Percentiles rank a stretch among this genome's conserved stretches.
phyloP scores from a whole-genome alignment of 2,888 invertebrate genomes.

The Linyphia triangularis region DNA sequence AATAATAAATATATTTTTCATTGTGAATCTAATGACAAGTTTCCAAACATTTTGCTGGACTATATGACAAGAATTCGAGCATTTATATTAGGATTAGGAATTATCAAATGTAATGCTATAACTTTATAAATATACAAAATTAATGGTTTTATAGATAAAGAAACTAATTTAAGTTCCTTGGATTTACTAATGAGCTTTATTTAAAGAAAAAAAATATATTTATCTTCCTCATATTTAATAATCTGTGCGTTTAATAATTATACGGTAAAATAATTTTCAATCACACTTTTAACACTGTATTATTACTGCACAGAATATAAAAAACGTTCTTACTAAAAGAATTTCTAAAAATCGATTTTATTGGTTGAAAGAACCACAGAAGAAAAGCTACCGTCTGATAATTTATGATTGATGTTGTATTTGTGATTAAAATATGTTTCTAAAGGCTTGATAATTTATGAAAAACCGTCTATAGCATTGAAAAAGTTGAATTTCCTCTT shows the following conservation, averaged over 20 bases:
- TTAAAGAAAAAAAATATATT: background rate
- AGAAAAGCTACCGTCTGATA: constrained; percentile 4
- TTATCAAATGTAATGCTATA: too few species aligned
- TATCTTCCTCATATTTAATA: background rate
- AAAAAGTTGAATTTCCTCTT: too few species aligned
- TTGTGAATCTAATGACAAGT: too few species aligned
- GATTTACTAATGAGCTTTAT: background rate
- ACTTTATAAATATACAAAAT: too few species aligned
- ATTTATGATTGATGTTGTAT: constrained; percentile 33
- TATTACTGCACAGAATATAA: constrained; percentile 7
- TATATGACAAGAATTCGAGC: too few species aligned
- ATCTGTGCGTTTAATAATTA: background rate
- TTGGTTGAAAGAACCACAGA: constrained; percentile 51
- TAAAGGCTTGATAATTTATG: background rate
- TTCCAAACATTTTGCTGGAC: too few species aligned
- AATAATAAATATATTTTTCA: too few species aligned
- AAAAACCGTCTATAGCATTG: too few species aligned
- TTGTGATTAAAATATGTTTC: background rate
- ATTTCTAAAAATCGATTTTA: constrained; percentile 43
- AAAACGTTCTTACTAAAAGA: background rate
- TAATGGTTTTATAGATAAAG: background rate
- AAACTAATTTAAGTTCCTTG: background rate
- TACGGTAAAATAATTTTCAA: constrained; percentile 8
- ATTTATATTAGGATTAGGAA: too few species aligned
- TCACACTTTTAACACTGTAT: constrained; percentile 10